Evolutionary conservation across 2,797 vertebrate species (phyloP).

Genomic region (Pelobates cultripes): DNA sequence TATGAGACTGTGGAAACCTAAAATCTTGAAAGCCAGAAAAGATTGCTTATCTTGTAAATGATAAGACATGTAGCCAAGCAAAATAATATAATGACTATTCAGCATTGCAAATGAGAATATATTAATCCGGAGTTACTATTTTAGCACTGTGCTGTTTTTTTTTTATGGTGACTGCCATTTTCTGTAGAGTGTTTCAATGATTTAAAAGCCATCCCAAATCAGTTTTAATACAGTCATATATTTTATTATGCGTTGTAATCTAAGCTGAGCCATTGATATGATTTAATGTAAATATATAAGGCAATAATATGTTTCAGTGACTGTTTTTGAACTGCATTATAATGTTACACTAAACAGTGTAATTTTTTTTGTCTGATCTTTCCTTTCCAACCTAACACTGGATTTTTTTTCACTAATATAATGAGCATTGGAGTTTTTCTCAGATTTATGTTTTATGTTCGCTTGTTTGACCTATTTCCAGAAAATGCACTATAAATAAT

Average conservation of each 20-base stretch:
- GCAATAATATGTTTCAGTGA: neutral
- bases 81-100: too few species aligned
- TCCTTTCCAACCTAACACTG: slow-evolving; percentile 23
- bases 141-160: too few species aligned
- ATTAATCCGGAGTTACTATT: too few species aligned
- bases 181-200: too few species aligned
- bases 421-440: slow-evolving; percentile 54
- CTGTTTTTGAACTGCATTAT: neutral
- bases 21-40: too few species aligned
- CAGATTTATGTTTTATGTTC: slow-evolving; percentile 50
- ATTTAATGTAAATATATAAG: neutral
- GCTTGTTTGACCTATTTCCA: slow-evolving; percentile 52
- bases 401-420: slow-evolving; percentile 46
- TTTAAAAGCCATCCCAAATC: neutral
- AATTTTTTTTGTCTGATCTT: slow-evolving; percentile 45
- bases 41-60: too few species aligned
- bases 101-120: too few species aligned
- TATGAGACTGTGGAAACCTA: too few species aligned
- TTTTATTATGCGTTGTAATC: too few species aligned
- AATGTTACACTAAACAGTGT: slow-evolving; percentile 37
- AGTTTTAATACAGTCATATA: too few species aligned
- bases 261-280: neutral
- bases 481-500: slow-evolving; percentile 53
- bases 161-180: too few species aligned
- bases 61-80: too few species aligned